These are phyloP conservation scores for Scotopteryx bipunctaria DNA, from an alignment of 2,888 invertebrate species.

Conservation along the genomic window DNA sequence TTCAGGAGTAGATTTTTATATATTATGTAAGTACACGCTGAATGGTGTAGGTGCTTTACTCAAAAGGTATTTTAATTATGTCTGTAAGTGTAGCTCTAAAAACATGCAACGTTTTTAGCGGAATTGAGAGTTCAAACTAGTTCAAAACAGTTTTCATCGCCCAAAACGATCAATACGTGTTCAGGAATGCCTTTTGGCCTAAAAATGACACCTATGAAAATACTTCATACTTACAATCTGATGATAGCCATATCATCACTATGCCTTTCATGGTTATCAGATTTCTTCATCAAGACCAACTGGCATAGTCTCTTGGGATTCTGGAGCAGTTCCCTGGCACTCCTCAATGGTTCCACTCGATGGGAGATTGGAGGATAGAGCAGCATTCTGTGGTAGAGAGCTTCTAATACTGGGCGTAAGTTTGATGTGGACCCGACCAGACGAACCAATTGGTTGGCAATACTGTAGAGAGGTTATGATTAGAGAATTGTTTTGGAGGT, in stretches of 20 bases:
- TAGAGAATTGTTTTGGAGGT: no score
- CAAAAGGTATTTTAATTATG: no score
- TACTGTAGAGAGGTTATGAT: slow-evolving; percentile 79
- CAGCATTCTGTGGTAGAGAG: slow-evolving; percentile 96
- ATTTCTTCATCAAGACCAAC: slow-evolving; percentile 87
- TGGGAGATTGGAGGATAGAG: slow-evolving; percentile 93
- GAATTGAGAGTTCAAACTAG: no score
- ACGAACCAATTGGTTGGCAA: slow-evolving; percentile 94
- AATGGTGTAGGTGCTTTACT: no score
- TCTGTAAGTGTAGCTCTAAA: no score
- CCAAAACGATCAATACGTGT: neutral
- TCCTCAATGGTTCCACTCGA: slow-evolving; percentile 92
- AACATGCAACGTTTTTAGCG: no score
- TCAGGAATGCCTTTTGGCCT: neutral
- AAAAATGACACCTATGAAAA: neutral
- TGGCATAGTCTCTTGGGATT: slow-evolving; percentile 92
- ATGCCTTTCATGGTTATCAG: slow-evolving; percentile 77
- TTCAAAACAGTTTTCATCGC: neutral
- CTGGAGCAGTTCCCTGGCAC: slow-evolving; percentile 90
- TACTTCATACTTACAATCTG: slow-evolving; percentile 85
- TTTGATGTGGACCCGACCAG: slow-evolving; percentile 94
- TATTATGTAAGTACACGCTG: no score
- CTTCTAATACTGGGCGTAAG: slow-evolving; percentile 95
- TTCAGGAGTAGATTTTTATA: no score
- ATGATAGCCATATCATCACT: slow-evolving; percentile 92